Conservation (phyloP, 2,888 invertebrate species). For the Heliconius aoede region DNA sequence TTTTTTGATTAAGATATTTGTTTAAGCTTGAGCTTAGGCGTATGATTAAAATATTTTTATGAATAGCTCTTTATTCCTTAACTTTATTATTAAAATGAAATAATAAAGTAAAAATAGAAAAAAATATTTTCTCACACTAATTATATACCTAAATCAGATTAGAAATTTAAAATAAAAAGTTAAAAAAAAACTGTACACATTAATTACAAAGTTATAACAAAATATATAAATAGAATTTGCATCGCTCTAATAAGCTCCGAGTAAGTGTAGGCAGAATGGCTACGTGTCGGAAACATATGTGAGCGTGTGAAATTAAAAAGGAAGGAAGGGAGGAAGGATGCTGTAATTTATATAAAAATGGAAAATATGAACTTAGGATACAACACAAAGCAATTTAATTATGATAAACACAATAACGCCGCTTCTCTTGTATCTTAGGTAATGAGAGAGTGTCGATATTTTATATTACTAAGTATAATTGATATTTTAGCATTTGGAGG, state of each 20-base stretch:
- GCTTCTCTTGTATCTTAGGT: background rate
- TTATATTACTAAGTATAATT: background rate
- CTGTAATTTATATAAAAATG: slow-evolving; percentile 36
- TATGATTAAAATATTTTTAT: background rate
- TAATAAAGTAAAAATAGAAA: background rate
- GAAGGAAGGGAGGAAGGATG: slow-evolving; percentile 35
- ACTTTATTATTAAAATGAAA: background rate
- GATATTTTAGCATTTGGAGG: background rate
- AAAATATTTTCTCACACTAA: too few species aligned
- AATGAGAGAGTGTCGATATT: background rate
- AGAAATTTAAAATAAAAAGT: background rate
- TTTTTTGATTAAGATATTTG: background rate
- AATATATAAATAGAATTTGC: slow-evolving; percentile 26
- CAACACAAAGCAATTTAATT: slow-evolving; percentile 18
- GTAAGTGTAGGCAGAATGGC: slow-evolving; percentile 28
- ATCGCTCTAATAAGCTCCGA: slow-evolving; percentile 32
- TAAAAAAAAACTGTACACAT: background rate
- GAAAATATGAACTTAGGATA: slow-evolving; percentile 19
- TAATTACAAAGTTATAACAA: background rate
- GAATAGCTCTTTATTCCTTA: background rate
- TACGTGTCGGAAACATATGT: slow-evolving; percentile 37
- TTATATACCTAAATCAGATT: background rate
- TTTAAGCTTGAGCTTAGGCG: background rate
- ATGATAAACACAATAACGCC: background rate
- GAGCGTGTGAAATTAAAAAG: slow-evolving; percentile 35